Percentiles rank a stretch among this genome's conserved stretches.
Conservation (phyloP, 2,113 vertebrate genomes). For the Bungarus multicinctus region DNA sequence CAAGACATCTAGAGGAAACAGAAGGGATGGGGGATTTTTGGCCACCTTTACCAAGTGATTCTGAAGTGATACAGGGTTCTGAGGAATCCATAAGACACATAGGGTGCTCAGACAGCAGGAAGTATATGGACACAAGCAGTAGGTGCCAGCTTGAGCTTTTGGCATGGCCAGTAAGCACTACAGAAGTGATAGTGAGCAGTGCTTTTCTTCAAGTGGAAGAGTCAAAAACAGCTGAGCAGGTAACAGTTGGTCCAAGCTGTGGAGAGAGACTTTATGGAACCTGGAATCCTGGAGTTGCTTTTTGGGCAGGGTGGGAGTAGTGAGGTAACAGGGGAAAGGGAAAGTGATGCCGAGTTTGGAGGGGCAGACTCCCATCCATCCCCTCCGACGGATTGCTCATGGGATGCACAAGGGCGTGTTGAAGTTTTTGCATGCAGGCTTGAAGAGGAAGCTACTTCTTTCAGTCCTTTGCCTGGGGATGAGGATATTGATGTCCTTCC, state of each 20-base stretch:
- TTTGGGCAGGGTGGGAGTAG: constrained; percentile 26
- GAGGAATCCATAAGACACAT: rapidly evolving
- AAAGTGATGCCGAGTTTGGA: neutral
- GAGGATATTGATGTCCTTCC: neutral
- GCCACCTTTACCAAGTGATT: neutral
- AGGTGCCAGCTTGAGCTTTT: neutral
- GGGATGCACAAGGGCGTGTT: neutral
- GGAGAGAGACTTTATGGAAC: constrained; percentile 30
- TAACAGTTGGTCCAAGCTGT: neutral
- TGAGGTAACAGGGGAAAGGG: rapidly evolving
- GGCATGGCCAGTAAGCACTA: neutral
- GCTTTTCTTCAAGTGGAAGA: rapidly evolving
- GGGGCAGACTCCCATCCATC: neutral
- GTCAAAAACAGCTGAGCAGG: neutral
- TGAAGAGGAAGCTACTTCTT: neutral
- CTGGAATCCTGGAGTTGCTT: constrained; percentile 43
- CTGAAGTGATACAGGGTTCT: constrained; percentile 38
- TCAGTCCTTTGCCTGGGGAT: neutral
- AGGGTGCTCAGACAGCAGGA: neutral
- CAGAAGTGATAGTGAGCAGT: neutral
- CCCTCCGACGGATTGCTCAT: neutral
- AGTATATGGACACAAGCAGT: neutral
- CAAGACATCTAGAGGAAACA: constrained; percentile 14
- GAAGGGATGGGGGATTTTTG: constrained; percentile 19
- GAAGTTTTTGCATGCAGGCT: neutral